Conservation (phyloP, 2,797 vertebrate genomes). For the Emydoidea blandingii region DNA sequence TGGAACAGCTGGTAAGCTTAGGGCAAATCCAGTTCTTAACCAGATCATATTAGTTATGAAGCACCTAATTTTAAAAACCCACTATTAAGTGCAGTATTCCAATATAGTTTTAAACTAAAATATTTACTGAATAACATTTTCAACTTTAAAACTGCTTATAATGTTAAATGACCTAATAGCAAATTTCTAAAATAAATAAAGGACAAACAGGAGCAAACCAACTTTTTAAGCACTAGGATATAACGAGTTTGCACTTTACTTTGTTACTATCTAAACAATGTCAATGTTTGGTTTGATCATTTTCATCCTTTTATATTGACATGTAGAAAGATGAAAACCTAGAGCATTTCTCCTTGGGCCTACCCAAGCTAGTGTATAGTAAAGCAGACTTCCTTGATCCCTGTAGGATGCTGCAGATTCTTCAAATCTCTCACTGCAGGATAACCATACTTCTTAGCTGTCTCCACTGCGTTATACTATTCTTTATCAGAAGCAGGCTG, state of each 20-base stretch:
- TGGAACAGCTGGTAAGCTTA: not conserved
- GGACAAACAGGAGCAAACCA: not conserved
- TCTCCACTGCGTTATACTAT: not conserved
- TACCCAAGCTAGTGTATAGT: not conserved
- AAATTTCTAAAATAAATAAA: not conserved
- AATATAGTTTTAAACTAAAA: not conserved
- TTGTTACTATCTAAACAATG: not conserved
- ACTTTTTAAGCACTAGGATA: not conserved
- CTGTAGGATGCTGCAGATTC: slow-evolving; percentile 63
- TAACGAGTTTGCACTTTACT: not conserved
- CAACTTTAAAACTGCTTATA: not conserved
- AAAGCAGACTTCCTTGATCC: slow-evolving; percentile 55
- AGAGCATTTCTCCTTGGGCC: slow-evolving; percentile 24
- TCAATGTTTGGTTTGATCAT: not conserved
- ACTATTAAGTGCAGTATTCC: not conserved
- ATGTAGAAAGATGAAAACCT: slow-evolving; percentile 38
- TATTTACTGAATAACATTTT: not conserved
- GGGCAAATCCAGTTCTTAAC: not conserved
- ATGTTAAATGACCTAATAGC: not conserved
- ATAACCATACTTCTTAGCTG: not conserved
- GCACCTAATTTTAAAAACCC: not conserved
- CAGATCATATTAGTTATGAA: not conserved
- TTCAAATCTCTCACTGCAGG: slow-evolving; percentile 69
- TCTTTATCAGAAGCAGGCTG: slow-evolving; percentile 44
- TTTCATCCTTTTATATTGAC: not conserved